A percentile compares a stretch with the other conserved stretches of the same genome.
Evolutionary conservation across 92 coral and sea anemone genomes (phyloP).

Genomic region (Palythoa grandiflora): DNA sequence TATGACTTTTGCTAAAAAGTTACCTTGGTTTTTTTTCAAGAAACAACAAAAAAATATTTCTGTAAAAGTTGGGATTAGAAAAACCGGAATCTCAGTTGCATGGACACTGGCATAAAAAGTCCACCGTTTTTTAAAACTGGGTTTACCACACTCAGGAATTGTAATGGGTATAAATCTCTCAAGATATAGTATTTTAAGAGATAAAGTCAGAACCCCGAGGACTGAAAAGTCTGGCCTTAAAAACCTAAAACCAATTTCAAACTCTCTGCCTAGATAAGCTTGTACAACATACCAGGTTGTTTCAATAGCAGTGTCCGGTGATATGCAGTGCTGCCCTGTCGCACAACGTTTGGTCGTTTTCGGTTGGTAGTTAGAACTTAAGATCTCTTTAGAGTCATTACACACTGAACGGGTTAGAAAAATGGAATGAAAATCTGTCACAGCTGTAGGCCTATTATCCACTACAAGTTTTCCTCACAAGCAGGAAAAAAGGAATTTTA

Average conservation of each 20-base stretch:
- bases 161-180: background rate
- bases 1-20: conserved; percentile 30
- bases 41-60: background rate
- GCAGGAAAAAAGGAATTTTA: conserved; percentile 63
- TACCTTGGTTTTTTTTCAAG: background rate
- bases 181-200: background rate
- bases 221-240: conserved; percentile 52
- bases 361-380: conserved; percentile 79
- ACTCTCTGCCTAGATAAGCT: conserved; percentile 18
- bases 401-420: conserved; percentile 93
- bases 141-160: conserved; percentile 18
- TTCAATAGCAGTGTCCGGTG: conserved; percentile 8
- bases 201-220: background rate
- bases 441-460: conserved; percentile 93
- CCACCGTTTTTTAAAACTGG: conserved; percentile 84
- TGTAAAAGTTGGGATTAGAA: conserved; percentile 2
- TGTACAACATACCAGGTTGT: conserved; percentile 19
- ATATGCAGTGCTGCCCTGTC: conserved; percentile 53
- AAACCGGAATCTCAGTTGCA: conserved; percentile 31
- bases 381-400: conserved; percentile 97
- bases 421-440: conserved; percentile 85
- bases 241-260: conserved; percentile 16
- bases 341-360: conserved; percentile 82
- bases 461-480: conserved; percentile 75
- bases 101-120: conserved; percentile 69